Base-by-base conservation (phyloP, 2,888 invertebrate genomes). In the Strigamia crassipes region DNA sequence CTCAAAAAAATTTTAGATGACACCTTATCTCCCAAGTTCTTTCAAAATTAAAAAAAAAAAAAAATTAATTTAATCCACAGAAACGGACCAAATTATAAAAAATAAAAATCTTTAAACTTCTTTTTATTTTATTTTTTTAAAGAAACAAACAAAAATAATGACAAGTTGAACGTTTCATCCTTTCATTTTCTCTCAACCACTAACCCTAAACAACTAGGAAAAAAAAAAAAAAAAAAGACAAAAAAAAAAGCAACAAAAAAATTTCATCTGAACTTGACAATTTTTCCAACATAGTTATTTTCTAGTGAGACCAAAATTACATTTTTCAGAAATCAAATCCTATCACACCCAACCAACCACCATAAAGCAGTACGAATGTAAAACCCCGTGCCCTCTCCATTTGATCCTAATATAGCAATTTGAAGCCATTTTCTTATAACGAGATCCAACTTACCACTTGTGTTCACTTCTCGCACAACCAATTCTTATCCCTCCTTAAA, bases 371-470 rank as follows among this genome's bases (percentile, higher is more conserved):
- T 56, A 56, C 56, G 31, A 73, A 73, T 73, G 31, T 31, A 23
- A 73, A 73, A 27, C 73, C 73, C 5, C 27, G 73, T 73, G 73
- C 73, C 73, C 73, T n/a, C 12, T 23, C 31, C 73, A 73, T 73
- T 73, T 73, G 27, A 73, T 73, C 73, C 23, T 73, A 73, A 73
- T 73, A 73, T 73, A 73, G 27, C 73, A 73, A 73, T 73, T 73
- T 73, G 73, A 73, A 73, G 73, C 73, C 56, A 56, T 56, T 56
- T 56, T 56, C 56, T 56, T 73, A 73, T 73, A 73, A 31, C 27
- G 31, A 73, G 73, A 73, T 31, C 27, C 73, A 73, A 73, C 73
- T 73, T 73, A 73, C 23, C 27, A 73, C 56, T 56, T 18, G 56
- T 18, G 56, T 56, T 56, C 56, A 6, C 56, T 56, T 18, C 38